Conservation (phyloP, 2,113 vertebrate genomes). For the Zosterops japonicus region DNA sequence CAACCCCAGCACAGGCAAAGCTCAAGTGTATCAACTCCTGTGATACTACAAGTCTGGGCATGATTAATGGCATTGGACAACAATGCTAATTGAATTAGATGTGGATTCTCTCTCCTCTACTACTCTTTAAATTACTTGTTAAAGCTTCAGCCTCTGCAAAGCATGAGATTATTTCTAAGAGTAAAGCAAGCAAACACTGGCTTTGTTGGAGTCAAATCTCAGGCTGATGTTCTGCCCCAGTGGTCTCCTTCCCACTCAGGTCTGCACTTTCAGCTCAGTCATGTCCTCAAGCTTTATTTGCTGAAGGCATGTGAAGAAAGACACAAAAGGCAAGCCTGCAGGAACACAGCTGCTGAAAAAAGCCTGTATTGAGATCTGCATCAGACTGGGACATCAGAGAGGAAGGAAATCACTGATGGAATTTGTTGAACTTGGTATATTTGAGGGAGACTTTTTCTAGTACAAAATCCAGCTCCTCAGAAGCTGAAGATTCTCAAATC, state of each 20-base stretch:
- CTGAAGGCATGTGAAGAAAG: not conserved
- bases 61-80: slow-evolving; percentile 14
- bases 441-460: not conserved
- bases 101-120: not conserved
- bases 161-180: not conserved
- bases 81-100: slow-evolving; percentile 45
- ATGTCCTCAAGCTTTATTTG: not conserved
- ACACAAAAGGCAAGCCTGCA: not conserved
- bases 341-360: not conserved
- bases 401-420: not conserved
- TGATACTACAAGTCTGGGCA: not conserved
- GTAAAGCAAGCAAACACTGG: not conserved
- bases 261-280: not conserved
- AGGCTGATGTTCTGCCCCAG: not conserved
- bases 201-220: not conserved
- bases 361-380: not conserved
- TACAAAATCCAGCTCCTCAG: not conserved
- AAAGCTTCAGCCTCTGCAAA: not conserved
- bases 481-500: not conserved
- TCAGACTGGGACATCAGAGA: not conserved
- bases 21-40: slow-evolving; percentile 14
- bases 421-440: not conserved
- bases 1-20: slow-evolving; percentile 12
- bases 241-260: not conserved
- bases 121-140: not conserved